Base-by-base conservation (phyloP, 2,888 invertebrate species). In the Noctua pronuba region DNA sequence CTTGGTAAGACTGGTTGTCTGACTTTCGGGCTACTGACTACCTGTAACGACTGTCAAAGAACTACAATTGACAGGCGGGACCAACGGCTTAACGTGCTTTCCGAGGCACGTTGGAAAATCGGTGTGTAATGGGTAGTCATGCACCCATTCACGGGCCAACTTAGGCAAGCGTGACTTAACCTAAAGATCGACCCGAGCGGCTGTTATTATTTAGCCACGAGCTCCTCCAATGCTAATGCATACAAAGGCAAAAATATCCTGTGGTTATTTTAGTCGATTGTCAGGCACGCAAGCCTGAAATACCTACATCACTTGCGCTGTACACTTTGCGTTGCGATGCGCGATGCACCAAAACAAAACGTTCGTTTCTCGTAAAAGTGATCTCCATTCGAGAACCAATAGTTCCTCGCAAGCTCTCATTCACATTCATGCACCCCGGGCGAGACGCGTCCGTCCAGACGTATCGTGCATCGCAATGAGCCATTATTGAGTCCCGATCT, bases 381-480 rank as follows among this genome's bases (percentile, higher is more conserved):
- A 64, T 4, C 0, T 21, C 2, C 18, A 28, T 46, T 86, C 87
- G 89, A 91, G 88, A 89, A 88, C 85, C 77, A 64, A 77, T 83
- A 81, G 89, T 91, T 31, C 8, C 11, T 38, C 31, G 84, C 81
- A 80, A 78, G 85, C 60, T 84, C 90, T 91, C 92, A 94, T 94
- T 93, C 92, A 91, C 91, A 92, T 93, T 90, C 90, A 93, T 88
- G 90, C 92, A 93, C 94, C 94, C 90, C 89, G 88, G 94, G 94
- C 94, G 87, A 92, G 91, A 92, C 91, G 89, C 87, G 85, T 87
- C 81, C 86, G 85, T 80, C 84, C 90, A 91, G 92, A 93, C 93
- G 91, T 93, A 94, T 93, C 94, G 92, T 79, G 92, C 92, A 94
- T 94, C 93, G 92, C 91, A 93, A 93, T 91, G 91, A 92, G 87